Percentiles rank a stretch among this genome's conserved stretches.
phyloP scores from a whole-genome alignment of 2,888 invertebrate species.

The Parnassius smintheus region DNA sequence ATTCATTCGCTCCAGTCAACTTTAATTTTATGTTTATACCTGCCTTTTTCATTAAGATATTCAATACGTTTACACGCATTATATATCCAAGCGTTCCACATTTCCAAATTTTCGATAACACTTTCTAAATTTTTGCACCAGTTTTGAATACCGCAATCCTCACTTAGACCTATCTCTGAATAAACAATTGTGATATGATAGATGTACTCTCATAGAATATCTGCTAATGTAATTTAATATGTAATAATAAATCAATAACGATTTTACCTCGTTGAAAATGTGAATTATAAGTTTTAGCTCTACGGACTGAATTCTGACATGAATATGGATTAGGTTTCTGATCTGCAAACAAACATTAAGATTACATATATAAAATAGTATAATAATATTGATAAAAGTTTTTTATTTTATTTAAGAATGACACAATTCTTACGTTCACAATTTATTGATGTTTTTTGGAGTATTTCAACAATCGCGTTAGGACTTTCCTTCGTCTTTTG shows the following conservation, averaged over 20 bases:
- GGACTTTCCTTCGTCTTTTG: neutral
- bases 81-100: conserved; percentile 61
- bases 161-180: conserved; percentile 36
- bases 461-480: neutral
- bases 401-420: neutral
- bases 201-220: neutral
- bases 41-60: conserved; percentile 41
- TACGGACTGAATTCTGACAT: conserved; percentile 5
- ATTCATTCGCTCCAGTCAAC: neutral
- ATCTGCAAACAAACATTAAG: conserved; percentile 11
- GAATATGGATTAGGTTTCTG: neutral
- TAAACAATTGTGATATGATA: conserved; percentile 7
- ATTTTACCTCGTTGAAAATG: neutral
- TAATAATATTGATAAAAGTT: neutral
- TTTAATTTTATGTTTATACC: conserved; percentile 7
- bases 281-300: neutral
- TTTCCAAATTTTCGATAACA: conserved; percentile 50
- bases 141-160: conserved; percentile 40
- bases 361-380: neutral
- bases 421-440: conserved; percentile 11
- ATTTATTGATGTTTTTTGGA: conserved; percentile 5
- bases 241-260: no score
- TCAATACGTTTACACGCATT: conserved; percentile 43
- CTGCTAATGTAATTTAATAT: no score
- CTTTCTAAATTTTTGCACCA: conserved; percentile 57